Evolutionary conservation across 2,888 invertebrate species (phyloP), one percentile per base, ranked within the genome.

Genomic region (Chironomus tentans): DNA sequence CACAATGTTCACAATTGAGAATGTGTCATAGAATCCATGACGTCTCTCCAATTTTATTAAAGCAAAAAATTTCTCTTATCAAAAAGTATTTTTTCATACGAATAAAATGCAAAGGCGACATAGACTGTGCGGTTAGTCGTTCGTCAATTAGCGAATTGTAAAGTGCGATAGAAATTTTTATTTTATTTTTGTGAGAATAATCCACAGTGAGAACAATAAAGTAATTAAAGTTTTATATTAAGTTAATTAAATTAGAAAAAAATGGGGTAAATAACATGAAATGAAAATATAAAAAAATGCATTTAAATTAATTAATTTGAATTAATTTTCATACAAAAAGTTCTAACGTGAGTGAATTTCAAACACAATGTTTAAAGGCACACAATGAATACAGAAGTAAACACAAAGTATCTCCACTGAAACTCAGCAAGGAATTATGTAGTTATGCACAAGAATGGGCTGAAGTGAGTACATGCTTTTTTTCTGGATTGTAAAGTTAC

Each of bases 391-490:
- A 89, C 80, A 86, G 93, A 79, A 85, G 82, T 74, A 85, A 85
- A 21, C 93, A 94, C 79, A 89, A 89, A 18, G 91, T 89, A 2
- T 87, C 88, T 48, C 87, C 90, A 0, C 82, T 94, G 76, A 87
- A 86, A 78, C 81, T 92, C 1, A 91, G 85, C 81, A 87, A 86
- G 79, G 88, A 89, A 80, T 81, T 92, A 62, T 88, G 88, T 79
- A 87, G 87, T 80, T 88, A 89, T 80, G 90, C 91, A 61, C 88
- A 89, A 78, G 89, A 91, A 79, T 92, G 92, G 92, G 91, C 92
- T 0, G 87, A 88, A 68, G 76, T 68, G 18, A 77, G 69, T 48
- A 68, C 65, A 48, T 38, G 38, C 10, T 38, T 10, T 38, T 28
- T 28, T 6, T 6, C n/a, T n/a, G n/a, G n/a, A n/a, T 28, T 28